Evolutionary conservation across 2,113 vertebrate genomes (phyloP), one percentile per base, ranked within the genome.

Genomic region (Ranitomeya variabilis): DNA sequence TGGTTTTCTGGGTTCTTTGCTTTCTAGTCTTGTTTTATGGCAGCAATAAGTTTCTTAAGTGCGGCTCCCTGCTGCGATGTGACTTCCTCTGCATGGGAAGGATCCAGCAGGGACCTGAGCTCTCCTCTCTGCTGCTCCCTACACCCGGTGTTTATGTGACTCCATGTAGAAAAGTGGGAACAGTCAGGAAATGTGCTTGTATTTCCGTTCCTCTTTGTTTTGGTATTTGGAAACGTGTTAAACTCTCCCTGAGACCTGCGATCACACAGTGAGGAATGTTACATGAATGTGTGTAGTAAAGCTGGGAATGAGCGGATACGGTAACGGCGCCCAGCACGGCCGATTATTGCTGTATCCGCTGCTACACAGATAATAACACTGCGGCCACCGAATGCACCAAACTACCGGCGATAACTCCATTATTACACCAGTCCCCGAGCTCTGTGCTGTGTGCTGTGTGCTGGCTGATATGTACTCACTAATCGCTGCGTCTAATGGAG

Each of bases 21-120:
- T 93, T 93, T 90, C 91, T 80, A 91, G 90, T 79, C 87, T 51
- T 45, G 89, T 83, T 94, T 94, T 93, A 93, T 94, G 92, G 89
- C 91, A 90, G 90, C 93, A 93, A 92, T 93, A 91, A 91, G 71
- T 90, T 91, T 90, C 90, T 88, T 67, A 90, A 89, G 87, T 89
- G 90, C 91, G 90, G 91, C 66, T 83, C 89, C 93, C 92, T 89
- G 90, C 92, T 91, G 92, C 19, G 90, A 66, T 81, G 87, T 90
- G 90, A 86, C 92, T 91, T 89, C n/a, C 89, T 90, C 90, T 90
- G 90, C 87, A 8, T 89, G 64, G 37, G 66, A 76, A 89, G 90
- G 92, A 91, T 91, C 90, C 91, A 90, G 89, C 86, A 88, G 90
- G 89, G 76, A 71, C 87, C 87, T 90, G 60, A 1, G 90, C 91